Evolutionary conservation across 2,797 vertebrate genomes (phyloP).

Genomic region (Sciurus vulgaris): DNA sequence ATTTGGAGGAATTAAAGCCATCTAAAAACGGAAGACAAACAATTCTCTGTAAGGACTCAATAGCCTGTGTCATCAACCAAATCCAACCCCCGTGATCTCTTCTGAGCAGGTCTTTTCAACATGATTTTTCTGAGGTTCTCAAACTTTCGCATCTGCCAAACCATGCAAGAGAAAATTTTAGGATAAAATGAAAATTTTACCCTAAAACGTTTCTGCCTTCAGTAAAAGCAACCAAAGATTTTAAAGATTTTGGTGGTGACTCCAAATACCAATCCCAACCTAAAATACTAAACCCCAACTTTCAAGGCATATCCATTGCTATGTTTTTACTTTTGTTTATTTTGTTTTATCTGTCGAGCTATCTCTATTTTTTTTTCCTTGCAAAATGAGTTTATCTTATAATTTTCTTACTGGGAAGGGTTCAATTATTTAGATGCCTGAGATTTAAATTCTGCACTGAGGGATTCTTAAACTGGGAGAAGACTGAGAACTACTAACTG

Average conservation of each 20-base stretch:
- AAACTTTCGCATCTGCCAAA: constrained; percentile 55
- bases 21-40: constrained; percentile 90
- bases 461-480: background rate
- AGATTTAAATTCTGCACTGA: background rate
- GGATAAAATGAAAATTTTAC: background rate
- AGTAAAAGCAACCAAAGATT: background rate
- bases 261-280: background rate
- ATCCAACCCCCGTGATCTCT: constrained; percentile 73
- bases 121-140: constrained; percentile 64
- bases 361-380: background rate
- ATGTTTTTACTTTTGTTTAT: background rate
- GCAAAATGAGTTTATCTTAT: background rate
- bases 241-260: background rate
- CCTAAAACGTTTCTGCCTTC: background rate
- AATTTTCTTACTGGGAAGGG: background rate
- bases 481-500: background rate
- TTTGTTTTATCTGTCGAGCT: constrained; percentile 37
- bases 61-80: constrained; percentile 88
- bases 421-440: background rate
- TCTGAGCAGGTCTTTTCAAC: constrained; percentile 61
- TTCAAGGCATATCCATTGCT: background rate
- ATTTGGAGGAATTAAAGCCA: constrained; percentile 91
- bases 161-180: constrained; percentile 36
- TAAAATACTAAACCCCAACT: background rate
- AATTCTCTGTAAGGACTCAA: constrained; percentile 89